Conservation (phyloP, 2,113 vertebrate genomes). For the Raphicerus campestris region DNA sequence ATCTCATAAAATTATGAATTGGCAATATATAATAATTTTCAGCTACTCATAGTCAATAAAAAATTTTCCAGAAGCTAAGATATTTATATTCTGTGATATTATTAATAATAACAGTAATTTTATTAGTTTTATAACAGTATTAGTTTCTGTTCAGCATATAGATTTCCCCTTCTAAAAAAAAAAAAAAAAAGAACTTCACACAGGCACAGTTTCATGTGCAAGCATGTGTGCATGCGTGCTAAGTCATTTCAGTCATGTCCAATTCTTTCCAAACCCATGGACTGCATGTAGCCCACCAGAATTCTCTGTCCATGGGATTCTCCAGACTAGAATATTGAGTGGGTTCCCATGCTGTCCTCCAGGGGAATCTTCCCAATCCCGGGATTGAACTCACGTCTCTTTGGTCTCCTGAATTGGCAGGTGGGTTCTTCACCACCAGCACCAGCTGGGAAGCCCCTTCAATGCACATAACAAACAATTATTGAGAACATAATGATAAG, state of each 20-base stretch:
- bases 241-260: background rate
- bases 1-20: constrained; percentile 4
- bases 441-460: background rate
- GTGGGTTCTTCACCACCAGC: background rate
- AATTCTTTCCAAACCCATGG: background rate
- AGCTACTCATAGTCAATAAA: background rate
- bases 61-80: background rate
- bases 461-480: no score
- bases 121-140: background rate
- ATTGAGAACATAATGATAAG: no score
- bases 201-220: background rate
- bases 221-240: accelerated
- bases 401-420: background rate
- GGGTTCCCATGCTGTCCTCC: background rate
- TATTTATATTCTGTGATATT: background rate
- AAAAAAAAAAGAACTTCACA: background rate
- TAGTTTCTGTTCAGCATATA: background rate
- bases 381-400: background rate
- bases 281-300: background rate
- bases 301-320: background rate
- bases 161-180: background rate
- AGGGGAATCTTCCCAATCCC: background rate
- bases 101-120: background rate
- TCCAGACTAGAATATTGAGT: background rate
- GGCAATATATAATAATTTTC: background rate